These are phyloP conservation scores for Meloidogyne exigua DNA, from an alignment of 1,140 invertebrate species.

Conservation along the genomic window DNA sequence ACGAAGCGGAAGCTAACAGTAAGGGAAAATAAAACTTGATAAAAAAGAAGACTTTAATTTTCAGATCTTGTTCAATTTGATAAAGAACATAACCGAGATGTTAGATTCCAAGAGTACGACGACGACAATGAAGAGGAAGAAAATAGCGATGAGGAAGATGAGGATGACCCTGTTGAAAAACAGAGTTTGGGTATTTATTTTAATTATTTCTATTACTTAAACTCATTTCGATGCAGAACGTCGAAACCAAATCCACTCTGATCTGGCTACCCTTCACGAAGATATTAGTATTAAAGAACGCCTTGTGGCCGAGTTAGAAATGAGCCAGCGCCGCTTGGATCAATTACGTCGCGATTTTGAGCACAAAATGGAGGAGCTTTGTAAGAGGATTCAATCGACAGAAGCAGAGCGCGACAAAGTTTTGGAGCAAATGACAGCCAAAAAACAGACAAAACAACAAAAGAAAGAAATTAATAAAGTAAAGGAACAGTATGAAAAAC, in stretches of 20 bases:
- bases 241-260: conserved; percentile 35
- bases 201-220: no score
- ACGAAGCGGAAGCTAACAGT: conserved; percentile 59
- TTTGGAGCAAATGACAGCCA: conserved; percentile 45
- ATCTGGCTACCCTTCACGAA: conserved; percentile 49
- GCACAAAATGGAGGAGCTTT: conserved; percentile 83
- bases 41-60: conserved; percentile 28
- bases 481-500: conserved; percentile 84
- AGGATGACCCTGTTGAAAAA: conserved; percentile 51
- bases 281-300: conserved; percentile 52
- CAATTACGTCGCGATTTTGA: conserved; percentile 87
- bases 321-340: conserved; percentile 78
- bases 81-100: neutral
- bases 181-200: conserved; percentile 45
- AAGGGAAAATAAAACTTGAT: conserved; percentile 23
- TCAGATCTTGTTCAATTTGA: conserved; percentile 15
- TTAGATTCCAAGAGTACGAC: neutral
- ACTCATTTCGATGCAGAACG: no score
- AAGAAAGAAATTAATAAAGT: conserved; percentile 73
- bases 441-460: conserved; percentile 28
- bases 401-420: conserved; percentile 87
- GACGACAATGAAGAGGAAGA: neutral
- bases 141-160: conserved; percentile 11
- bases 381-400: conserved; percentile 81
- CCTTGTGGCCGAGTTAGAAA: conserved; percentile 87